Evolutionary conservation across 1,140 invertebrate species (phyloP), one percentile per base, ranked within the genome.

Genomic region (Aricia agestis): DNA sequence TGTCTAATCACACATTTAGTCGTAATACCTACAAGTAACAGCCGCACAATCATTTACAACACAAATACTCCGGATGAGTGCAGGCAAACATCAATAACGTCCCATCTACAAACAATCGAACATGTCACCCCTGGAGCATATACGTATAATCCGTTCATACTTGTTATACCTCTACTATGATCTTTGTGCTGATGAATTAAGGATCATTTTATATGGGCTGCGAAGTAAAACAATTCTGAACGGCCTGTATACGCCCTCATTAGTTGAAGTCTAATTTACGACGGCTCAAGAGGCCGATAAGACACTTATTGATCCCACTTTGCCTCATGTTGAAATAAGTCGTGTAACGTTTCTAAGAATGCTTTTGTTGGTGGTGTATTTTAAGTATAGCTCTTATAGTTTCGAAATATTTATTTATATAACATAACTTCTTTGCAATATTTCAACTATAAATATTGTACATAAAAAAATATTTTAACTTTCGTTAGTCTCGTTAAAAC

Each of bases 231-330:
- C 74, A 78, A 81, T 76, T 83, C 81, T 79, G 83, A 81, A 79
- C 72, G 74, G 74, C 71, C 72, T 90, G 85, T 90, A 82, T 80
- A 45, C 70, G 72, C 76, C 77, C 82, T 87, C 87, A 87, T 90
- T 91, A 88, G 82, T 78, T 77, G 79, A 78, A 78, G 73, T 76
- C 79, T 87, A 82, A 89, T 91, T 91, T 89, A 89, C 87, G 87
- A 87, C 71, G 78, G 89, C 86, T 89, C 87, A 86, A 81, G 73
- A 78, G 78, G 78, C 74, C 75, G 72, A 52, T 52, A 52, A 52
- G 45, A 52, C 45, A 52, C 45, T 52, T 52, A 52, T 52, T 52
- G 45, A 52, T 52, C 45, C 11, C 45, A 52, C 45, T 52, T 15
- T 52, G 45, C 11, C 13, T 13, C 45, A 52, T 52, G 45, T 52